Base-by-base conservation (phyloP, 1,140 invertebrate genomes). In the Dreissena polymorpha region DNA sequence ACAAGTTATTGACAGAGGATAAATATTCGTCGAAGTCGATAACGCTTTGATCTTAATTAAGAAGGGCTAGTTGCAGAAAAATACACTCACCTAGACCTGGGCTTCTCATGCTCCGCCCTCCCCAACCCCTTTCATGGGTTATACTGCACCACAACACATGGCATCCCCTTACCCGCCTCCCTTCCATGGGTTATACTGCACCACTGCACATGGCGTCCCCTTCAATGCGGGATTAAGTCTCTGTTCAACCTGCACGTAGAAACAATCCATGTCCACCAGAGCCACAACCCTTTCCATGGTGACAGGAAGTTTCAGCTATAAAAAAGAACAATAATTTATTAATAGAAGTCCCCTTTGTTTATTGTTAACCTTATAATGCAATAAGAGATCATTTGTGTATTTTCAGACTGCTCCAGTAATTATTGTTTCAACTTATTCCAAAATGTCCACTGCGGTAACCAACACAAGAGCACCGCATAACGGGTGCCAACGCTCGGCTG, bases 261-360 rank as follows among this genome's bases (percentile, higher is more conserved):
- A 99, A 94, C 98, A 99, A 92, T 99, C 98, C 98, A 99, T 99
- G 90, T 99, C 98, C 76, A 99, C 96, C 67, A 99, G 94, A 10
- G 96, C 95, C 23, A 99, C 94, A 53, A 98, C 95, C 89, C 97
- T 86, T 39, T 93, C 92, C 89, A 91, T 93, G 79, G 0, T 64
- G 25, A 10, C 39, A 60, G 25, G 14, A 25, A 53, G 7, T 65
- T 29, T n/a, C 18, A n/a, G 29, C 50, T 69, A 39, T n/a, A 75
- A 75, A 23, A 75, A 60, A 1, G 12, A 23, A 51, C 70, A 72
- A 50, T 2, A 53, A 69, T 69, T 23, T 69, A 69, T 63, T n/a
- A 5, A 2, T 63, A n/a, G 2, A 63, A n/a, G 18, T 63, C 23
- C 60, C 23, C 18, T n/a, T 2, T 63, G 18, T 63, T 63, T 63